Base-by-base conservation (phyloP, 1,140 invertebrate genomes). In the Prorops nasuta region DNA sequence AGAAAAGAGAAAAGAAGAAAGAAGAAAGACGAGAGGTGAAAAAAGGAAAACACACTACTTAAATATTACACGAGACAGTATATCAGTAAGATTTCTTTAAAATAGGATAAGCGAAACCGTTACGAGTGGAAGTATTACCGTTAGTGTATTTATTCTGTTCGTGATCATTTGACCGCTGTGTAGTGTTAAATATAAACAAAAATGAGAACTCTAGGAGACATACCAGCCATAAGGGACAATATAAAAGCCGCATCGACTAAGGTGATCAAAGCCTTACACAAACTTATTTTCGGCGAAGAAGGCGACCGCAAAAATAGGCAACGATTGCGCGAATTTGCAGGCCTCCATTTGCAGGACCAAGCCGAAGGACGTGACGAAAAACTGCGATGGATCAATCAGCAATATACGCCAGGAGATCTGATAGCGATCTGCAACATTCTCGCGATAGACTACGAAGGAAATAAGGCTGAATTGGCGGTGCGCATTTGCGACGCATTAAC, bases 371-470 rank as follows among this genome's bases (percentile, higher is more conserved):
- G n/a, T n/a, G n/a, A n/a, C n/a, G 40, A 15, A 3, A 49, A 46
- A 34, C 2, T 54, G 2, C 19, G 36, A 4, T 54, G 40, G 20
- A 24, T 36, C 2, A 22, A 2, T 15, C 7, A 9, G 16, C 15
- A 28, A 42, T 43, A 31, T 21, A 21, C 0, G 6, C 42, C 3
- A 43, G 4, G 38, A 6, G 52, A 54, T 17, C 17, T 55, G 8
- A 48, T 18, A 2, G 16, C 18, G 10, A 46, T 54, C 8, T 55
- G 53, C 22, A 55, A 20, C n/a, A 15, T 55, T 15, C 21, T 55
- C 8, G 34, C 31, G 0, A 19, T 51, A n/a, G 41, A 40, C 22
- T 51, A 45, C 18, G 14, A 4, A 1, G 31, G 49, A 3, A 4
- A 28, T 9, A 42, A 28, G 7, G 36, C 44, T 10, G n/a, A 37